A percentile compares a stretch with the other conserved stretches of the same genome.
phyloP scores from a whole-genome alignment of 2,797 vertebrate genomes.

The Hozukius guyotensis region DNA sequence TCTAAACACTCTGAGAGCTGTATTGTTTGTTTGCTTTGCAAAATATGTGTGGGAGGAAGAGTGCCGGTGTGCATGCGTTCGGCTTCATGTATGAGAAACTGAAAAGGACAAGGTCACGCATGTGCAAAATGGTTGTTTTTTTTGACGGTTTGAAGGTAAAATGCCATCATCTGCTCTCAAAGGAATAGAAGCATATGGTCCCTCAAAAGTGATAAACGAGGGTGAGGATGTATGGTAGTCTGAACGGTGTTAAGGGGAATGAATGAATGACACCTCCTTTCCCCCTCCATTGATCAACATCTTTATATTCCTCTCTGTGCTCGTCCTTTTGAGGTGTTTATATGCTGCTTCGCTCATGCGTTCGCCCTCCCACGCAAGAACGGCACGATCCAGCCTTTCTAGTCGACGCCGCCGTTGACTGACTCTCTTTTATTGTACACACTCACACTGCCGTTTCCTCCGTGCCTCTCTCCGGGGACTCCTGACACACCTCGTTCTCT shows the following conservation, averaged over 20 bases:
- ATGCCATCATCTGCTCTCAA: background rate
- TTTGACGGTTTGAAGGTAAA: background rate
- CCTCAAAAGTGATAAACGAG: background rate
- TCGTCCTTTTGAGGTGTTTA: constrained; percentile 23
- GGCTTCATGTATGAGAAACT: background rate
- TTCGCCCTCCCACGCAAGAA: constrained; percentile 22
- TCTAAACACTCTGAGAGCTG: constrained; percentile 32
- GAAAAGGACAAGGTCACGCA: constrained; percentile 13
- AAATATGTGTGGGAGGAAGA: constrained; percentile 27
- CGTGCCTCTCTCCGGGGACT: background rate
- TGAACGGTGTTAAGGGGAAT: background rate
- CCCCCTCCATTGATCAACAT: constrained; percentile 3
- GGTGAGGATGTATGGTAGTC: background rate
- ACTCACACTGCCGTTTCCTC: background rate
- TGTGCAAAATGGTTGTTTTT: background rate
- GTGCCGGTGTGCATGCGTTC: constrained; percentile 10
- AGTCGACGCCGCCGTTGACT: background rate
- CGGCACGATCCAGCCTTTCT: constrained; percentile 7
- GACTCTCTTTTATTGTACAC: constrained; percentile 3
- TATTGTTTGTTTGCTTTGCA: constrained; percentile 50
- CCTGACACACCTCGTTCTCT: constrained; percentile 33
- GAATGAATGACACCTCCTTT: background rate
- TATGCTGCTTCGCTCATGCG: constrained; percentile 3
- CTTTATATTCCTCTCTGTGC: constrained; percentile 22
- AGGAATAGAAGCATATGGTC: background rate